Percentiles rank a stretch among this genome's conserved stretches.
Evolutionary conservation across 2,113 vertebrate species (phyloP).

Genomic region (Elachura formosa): DNA sequence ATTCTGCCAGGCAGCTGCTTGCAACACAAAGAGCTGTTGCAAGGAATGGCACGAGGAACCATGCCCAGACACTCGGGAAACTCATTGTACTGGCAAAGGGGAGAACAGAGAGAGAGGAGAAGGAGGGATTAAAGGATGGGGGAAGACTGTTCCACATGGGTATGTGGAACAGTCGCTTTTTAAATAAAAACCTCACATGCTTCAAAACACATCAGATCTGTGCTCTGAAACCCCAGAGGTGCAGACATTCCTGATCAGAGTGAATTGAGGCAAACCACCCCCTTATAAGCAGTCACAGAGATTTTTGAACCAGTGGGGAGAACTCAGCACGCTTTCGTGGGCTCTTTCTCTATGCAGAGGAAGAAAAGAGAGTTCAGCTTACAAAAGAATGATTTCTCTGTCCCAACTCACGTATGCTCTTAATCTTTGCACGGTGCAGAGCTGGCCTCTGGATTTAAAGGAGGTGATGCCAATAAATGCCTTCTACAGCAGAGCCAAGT

Average conservation of each 20-base stretch:
- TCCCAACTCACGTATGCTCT: too few species aligned
- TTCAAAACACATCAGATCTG: neutral
- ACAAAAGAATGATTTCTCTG: neutral
- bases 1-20: neutral
- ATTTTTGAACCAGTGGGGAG: neutral
- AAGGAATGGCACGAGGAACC: neutral
- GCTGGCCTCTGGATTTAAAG: neutral
- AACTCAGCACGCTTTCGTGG: neutral
- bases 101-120: neutral
- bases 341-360: neutral
- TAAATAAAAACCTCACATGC: rapidly evolving
- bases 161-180: neutral
- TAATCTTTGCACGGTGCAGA: neutral
- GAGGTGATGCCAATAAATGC: neutral
- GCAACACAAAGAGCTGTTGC: neutral
- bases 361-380: neutral
- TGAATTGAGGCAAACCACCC: neutral
- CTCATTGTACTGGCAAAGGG: neutral
- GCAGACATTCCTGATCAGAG: neutral
- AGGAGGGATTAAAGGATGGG: neutral
- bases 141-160: neutral
- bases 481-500: neutral
- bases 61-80: neutral
- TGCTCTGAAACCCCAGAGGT: neutral
- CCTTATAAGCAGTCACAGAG: neutral